These are phyloP conservation scores for Capitulum mitella DNA, from an alignment of 2,888 invertebrate genomes.

Conservation along the genomic window DNA sequence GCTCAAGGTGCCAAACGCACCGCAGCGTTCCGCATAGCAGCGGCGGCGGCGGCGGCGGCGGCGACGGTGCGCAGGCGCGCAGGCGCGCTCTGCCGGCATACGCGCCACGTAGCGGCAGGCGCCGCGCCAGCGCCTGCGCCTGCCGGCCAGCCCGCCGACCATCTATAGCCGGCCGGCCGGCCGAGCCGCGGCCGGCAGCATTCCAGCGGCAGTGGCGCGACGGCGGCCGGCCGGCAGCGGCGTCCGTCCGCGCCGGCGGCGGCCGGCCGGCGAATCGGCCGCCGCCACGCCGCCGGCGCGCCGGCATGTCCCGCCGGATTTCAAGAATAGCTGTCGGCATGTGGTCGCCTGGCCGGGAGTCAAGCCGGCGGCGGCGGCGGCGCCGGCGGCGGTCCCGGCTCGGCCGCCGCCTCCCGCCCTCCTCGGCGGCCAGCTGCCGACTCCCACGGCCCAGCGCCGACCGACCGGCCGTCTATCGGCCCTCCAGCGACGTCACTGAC, in stretches of 20 bases:
- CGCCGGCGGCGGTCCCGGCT: no score
- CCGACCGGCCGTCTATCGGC: no score
- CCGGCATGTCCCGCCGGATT: neutral
- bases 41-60: neutral
- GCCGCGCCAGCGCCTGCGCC: neutral
- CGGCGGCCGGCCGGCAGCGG: neutral
- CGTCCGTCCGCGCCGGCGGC: neutral
- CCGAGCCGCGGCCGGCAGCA: neutral
- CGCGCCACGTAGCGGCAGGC: neutral
- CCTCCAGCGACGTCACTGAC: no score
- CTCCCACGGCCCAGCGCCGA: no score
- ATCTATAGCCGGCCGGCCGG: neutral
- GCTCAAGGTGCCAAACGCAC: neutral
- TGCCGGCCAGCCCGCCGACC: neutral
- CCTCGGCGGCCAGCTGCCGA: neutral
- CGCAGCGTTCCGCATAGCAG: neutral
- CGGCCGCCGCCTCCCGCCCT: no score
- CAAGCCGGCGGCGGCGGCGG: no score
- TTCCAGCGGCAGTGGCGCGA: neutral
- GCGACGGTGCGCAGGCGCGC: neutral
- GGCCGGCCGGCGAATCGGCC: neutral
- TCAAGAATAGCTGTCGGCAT: constrained; percentile 13
- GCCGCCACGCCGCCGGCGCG: neutral
- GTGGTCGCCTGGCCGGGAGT: neutral
- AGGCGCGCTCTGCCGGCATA: neutral